Percentiles rank a stretch among this genome's conserved stretches.
Evolutionary conservation across 2,888 invertebrate genomes (phyloP).

Genomic region (Isoperla grammatica): DNA sequence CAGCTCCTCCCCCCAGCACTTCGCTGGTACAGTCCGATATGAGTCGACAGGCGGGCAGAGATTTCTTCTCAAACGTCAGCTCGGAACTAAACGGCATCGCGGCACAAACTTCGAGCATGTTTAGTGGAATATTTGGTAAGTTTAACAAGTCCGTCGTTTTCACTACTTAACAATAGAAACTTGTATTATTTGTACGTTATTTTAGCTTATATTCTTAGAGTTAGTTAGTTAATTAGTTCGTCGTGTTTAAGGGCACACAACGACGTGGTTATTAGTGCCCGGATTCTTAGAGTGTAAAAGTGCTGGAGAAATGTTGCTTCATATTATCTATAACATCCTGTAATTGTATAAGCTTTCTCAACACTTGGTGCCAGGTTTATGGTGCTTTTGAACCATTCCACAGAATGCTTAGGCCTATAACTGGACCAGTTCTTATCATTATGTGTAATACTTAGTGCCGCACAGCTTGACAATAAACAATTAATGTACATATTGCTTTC

Average conservation of each 20-base stretch:
- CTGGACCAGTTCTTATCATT: too few species aligned
- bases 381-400: too few species aligned
- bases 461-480: too few species aligned
- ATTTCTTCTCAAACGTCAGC: conserved; percentile 87
- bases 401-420: too few species aligned
- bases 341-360: too few species aligned
- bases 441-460: too few species aligned
- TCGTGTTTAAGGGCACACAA: too few species aligned
- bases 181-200: neutral
- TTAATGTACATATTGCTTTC: too few species aligned
- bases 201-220: neutral
- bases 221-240: neutral
- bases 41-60: conserved; percentile 47
- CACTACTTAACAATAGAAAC: neutral
- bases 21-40: conserved; percentile 57
- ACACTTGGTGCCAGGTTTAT: too few species aligned
- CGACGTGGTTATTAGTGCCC: too few species aligned
- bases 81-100: conserved; percentile 90
- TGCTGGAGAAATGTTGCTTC: too few species aligned
- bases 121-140: conserved; percentile 87
- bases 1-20: conserved; percentile 45
- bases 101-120: conserved; percentile 88
- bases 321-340: too few species aligned
- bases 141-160: conserved; percentile 15
- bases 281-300: neutral